Evolutionary conservation across 2,888 invertebrate species (phyloP).

Genomic region (Erebia aethiops): DNA sequence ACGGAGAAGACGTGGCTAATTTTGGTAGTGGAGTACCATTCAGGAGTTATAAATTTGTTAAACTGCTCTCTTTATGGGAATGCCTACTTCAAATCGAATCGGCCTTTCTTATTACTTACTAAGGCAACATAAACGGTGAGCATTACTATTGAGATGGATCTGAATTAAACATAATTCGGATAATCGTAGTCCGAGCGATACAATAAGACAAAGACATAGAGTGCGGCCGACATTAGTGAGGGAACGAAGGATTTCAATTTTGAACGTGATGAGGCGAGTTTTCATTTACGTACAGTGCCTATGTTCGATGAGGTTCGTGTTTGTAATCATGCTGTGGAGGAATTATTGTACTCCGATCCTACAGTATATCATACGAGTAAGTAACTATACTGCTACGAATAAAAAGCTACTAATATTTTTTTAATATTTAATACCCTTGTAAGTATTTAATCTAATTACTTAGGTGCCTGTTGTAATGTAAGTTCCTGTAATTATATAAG

Average conservation of each 20-base stretch:
- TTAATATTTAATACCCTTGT: too few species aligned
- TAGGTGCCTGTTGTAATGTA: too few species aligned
- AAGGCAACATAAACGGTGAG: conserved; percentile 41
- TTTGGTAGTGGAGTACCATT: conserved; percentile 17
- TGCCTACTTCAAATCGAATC: conserved; percentile 14
- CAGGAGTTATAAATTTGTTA: conserved; percentile 1
- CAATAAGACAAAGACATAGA: conserved; percentile 81
- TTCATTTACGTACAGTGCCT: conserved; percentile 68
- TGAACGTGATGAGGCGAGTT: conserved; percentile 82
- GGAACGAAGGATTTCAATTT: conserved; percentile 81
- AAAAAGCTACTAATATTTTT: too few species aligned
- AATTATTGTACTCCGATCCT: conserved; percentile 6
- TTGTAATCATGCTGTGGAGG: conserved; percentile 30
- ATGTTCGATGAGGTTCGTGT: conserved; percentile 41
- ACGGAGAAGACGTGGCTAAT: conserved; percentile 22
- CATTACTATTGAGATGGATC: conserved; percentile 76
- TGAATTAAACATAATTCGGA: conserved; percentile 82
- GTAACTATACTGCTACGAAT: too few species aligned
- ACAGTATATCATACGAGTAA: too few species aligned
- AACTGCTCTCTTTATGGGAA: conserved; percentile 5
- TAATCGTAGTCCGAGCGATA: conserved; percentile 75
- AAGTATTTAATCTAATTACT: too few species aligned
- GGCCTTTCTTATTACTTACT: conserved; percentile 35
- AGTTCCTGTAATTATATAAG: too few species aligned
- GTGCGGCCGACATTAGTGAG: conserved; percentile 68